A percentile compares a stretch with the other conserved stretches of the same genome.
Conservation (phyloP, 2,888 invertebrate species). For the Homarus gammarus region DNA sequence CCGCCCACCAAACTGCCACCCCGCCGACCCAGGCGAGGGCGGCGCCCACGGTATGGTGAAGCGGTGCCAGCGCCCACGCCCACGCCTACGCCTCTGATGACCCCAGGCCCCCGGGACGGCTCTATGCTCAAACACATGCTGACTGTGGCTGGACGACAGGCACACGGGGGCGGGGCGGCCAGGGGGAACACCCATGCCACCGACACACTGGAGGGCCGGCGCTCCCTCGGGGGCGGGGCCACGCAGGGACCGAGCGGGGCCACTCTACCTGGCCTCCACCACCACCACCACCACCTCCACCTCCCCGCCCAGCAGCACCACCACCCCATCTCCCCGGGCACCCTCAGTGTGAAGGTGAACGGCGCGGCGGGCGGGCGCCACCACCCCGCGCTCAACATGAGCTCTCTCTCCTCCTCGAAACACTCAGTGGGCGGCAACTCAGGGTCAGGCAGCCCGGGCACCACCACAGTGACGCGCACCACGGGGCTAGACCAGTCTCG, state of each 20-base stretch:
- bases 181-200: slow-evolving; percentile 36
- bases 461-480: slow-evolving; percentile 75
- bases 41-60: slow-evolving; percentile 64
- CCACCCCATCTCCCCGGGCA: slow-evolving; percentile 5
- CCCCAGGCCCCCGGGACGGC: slow-evolving; percentile 50
- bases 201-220: slow-evolving; percentile 47
- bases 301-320: slow-evolving; percentile 20
- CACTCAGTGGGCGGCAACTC: slow-evolving; percentile 69
- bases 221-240: slow-evolving; percentile 51
- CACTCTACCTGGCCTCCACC: slow-evolving; percentile 12
- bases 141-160: slow-evolving; percentile 56
- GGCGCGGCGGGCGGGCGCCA: slow-evolving; percentile 66
- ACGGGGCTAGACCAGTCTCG: slow-evolving; percentile 76
- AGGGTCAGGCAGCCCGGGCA: slow-evolving; percentile 71
- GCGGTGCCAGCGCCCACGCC: slow-evolving; percentile 31
- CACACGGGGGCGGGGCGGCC: slow-evolving; percentile 24
- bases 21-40: slow-evolving; percentile 55
- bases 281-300: slow-evolving; percentile 43
- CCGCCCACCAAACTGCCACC: slow-evolving; percentile 56
- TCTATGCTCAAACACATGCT: slow-evolving; percentile 69
- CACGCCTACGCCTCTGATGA: slow-evolving; percentile 22
- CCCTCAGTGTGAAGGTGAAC: slow-evolving; percentile 51
- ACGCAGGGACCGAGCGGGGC: slow-evolving; percentile 27
- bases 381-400: slow-evolving; percentile 66
- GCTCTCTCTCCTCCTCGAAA: slow-evolving; percentile 68